Conservation (phyloP, 2,113 vertebrate genomes). For the Bungarus multicinctus region DNA sequence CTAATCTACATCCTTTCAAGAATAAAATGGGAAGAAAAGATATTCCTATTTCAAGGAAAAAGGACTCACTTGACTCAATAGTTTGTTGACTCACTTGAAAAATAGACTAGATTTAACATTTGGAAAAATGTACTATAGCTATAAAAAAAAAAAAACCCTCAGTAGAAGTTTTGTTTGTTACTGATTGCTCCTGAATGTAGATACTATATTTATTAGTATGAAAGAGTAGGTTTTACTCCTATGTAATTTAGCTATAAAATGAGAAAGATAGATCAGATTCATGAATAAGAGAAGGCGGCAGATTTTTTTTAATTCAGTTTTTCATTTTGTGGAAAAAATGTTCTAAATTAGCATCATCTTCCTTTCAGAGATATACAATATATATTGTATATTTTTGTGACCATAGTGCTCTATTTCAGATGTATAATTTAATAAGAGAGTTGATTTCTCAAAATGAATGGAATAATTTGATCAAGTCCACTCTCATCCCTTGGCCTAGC, state of each 20-base stretch:
- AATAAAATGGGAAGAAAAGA: neutral
- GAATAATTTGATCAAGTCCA: constrained; percentile 68
- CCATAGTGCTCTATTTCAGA: constrained; percentile 59
- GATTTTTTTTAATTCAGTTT: neutral
- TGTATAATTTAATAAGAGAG: constrained; percentile 66
- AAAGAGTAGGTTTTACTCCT: neutral
- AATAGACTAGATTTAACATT: neutral
- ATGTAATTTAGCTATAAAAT: neutral
- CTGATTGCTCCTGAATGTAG: constrained; percentile 53
- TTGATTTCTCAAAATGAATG: constrained; percentile 80
- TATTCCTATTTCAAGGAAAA: neutral
- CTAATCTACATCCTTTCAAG: neutral
- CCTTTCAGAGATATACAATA: neutral
- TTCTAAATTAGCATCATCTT: neutral
- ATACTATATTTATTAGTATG: neutral
- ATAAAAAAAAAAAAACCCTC: constrained; percentile 65
- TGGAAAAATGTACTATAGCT: constrained; percentile 29
- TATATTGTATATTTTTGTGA: constrained; percentile 39
- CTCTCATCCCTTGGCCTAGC: constrained; percentile 67
- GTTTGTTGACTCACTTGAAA: neutral
- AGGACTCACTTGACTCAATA: neutral
- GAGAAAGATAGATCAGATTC: neutral
- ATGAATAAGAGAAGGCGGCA: neutral
- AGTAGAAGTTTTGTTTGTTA: constrained; percentile 59
- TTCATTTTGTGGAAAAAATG: neutral